Evolutionary conservation across 2,113 vertebrate species (phyloP).

Genomic region (Origma solitaria): DNA sequence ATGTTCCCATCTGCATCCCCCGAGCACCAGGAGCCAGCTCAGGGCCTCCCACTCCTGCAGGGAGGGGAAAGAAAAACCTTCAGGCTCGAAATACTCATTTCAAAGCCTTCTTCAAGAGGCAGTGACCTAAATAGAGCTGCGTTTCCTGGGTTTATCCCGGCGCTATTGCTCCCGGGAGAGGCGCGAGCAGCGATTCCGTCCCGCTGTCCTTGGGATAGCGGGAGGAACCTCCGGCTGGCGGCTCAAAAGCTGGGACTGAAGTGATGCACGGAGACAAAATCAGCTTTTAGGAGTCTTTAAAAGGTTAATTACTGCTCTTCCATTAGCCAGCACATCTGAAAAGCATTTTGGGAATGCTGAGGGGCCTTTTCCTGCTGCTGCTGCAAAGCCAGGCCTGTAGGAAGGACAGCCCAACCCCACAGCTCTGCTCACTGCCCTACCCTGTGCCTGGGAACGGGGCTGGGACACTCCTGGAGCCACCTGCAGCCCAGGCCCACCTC

Average conservation of each 20-base stretch:
- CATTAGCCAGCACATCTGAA: neutral
- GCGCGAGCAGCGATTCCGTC: neutral
- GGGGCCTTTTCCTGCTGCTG: neutral
- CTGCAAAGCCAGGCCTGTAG: fast-evolving
- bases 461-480: fast-evolving
- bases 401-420: fast-evolving
- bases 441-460: fast-evolving
- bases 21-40: neutral
- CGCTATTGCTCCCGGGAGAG: neutral
- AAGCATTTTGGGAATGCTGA: neutral
- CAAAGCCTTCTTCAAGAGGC: slow-evolving; percentile 11
- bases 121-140: slow-evolving; percentile 31
- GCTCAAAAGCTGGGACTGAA: neutral
- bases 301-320: neutral
- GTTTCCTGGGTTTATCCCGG: neutral
- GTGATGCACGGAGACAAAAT: neutral
- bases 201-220: neutral
- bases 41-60: neutral
- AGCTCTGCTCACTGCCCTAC: fast-evolving
- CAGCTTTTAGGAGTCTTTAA: neutral
- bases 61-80: neutral
- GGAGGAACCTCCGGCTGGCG: neutral
- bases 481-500: fast-evolving
- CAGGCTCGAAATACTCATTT: neutral
- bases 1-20: neutral